A percentile compares a stretch with the other conserved stretches of the same genome.
These are phyloP conservation scores for Dermatemys mawii DNA, from an alignment of 2,113 vertebrate genomes.

Conservation along the genomic window DNA sequence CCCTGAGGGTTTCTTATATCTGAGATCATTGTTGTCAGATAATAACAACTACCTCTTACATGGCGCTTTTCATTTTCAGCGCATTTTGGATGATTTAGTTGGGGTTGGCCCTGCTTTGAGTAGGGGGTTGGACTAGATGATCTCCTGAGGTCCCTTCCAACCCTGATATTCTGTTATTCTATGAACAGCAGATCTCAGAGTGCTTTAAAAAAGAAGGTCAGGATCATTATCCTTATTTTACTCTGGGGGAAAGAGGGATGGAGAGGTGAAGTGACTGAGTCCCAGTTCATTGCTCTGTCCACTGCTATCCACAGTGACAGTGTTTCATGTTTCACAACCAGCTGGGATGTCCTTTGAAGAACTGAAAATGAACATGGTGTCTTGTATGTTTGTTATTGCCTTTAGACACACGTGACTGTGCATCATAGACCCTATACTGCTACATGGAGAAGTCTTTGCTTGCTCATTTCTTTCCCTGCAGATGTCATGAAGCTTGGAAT, in stretches of 20 bases:
- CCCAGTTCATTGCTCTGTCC: not conserved
- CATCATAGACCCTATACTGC: not conserved
- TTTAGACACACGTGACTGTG: not conserved
- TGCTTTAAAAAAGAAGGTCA: not conserved
- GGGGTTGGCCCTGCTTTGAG: no score
- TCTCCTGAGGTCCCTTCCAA: no score
- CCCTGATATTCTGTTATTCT: no score
- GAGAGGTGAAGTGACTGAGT: not conserved
- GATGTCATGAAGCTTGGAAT: not conserved
- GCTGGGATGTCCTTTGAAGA: not conserved
- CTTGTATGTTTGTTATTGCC: not conserved
- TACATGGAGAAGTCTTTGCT: not conserved
- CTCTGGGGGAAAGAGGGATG: not conserved
- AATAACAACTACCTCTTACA: not conserved
- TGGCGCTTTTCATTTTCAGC: no score
- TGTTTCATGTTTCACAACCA: not conserved
- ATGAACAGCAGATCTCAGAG: not conserved
- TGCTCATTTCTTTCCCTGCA: not conserved
- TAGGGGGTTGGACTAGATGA: no score
- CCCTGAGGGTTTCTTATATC: not conserved
- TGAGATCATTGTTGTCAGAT: not conserved
- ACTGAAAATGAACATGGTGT: not conserved
- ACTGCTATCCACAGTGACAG: not conserved
- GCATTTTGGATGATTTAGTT: no score
- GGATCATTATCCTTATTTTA: not conserved